Evolutionary conservation across 2,113 vertebrate genomes (phyloP).

Genomic region (Myiozetetes cayanensis): DNA sequence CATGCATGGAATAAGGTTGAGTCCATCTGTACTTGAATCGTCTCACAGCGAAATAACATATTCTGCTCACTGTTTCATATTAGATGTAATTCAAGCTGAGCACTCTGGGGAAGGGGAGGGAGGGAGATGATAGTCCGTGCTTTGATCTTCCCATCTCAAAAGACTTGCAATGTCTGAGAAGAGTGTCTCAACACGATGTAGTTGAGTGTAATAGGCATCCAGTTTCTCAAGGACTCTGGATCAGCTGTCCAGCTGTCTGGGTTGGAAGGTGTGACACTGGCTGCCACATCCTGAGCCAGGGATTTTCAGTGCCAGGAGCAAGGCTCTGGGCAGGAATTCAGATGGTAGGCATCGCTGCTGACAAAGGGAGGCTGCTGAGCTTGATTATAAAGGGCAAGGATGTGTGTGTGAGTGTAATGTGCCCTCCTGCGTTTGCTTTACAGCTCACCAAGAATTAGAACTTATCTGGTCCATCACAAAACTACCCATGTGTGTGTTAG

Average conservation of each 20-base stretch:
- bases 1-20: neutral
- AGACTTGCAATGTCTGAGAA: neutral
- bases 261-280: neutral
- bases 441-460: neutral
- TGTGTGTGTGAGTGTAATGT: neutral
- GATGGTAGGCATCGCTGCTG: neutral
- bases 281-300: neutral
- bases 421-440: neutral
- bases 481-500: neutral
- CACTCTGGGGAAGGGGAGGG: neutral
- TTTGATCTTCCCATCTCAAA: slow-evolving; percentile 42
- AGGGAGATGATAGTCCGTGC: neutral
- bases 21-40: neutral
- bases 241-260: neutral
- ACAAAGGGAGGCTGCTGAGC: neutral
- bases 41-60: neutral
- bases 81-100: neutral
- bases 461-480: neutral
- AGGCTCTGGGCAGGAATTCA: neutral
- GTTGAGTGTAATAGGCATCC: neutral
- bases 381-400: neutral
- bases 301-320: neutral
- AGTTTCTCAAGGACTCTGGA: neutral
- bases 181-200: neutral
- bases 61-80: neutral